Evolutionary conservation across 2,113 vertebrate species (phyloP).

Genomic region (Isichthys henryi): DNA sequence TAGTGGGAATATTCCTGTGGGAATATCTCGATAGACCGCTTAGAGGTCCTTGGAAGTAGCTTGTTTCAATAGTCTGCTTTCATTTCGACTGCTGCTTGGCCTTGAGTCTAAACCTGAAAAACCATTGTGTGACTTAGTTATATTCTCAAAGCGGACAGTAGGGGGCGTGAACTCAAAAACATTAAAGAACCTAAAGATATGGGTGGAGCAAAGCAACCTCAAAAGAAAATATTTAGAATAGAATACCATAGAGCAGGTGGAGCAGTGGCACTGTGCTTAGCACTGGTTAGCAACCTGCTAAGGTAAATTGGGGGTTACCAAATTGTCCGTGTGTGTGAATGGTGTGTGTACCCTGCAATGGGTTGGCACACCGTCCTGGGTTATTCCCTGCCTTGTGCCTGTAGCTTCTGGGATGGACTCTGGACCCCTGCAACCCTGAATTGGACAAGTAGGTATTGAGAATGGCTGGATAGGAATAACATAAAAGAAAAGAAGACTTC

Average conservation of each 20-base stretch:
- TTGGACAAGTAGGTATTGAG: neutral
- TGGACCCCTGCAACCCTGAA: neutral
- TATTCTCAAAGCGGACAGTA: neutral
- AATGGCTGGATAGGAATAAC: neutral
- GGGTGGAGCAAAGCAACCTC: neutral
- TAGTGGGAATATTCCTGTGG: too few species aligned
- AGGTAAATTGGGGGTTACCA: neutral
- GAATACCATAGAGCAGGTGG: neutral
- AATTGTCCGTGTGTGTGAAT: neutral
- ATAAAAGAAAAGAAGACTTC: neutral
- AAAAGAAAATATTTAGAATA: neutral
- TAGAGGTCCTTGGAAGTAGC: neutral
- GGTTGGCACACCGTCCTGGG: neutral
- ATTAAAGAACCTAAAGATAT: neutral
- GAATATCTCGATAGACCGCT: neutral
- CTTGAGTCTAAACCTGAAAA: neutral
- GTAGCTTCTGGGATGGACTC: neutral
- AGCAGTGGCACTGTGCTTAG: neutral
- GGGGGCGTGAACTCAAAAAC: neutral
- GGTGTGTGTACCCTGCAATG: neutral
- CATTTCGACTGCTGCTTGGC: neutral
- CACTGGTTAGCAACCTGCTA: neutral
- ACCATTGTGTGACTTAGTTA: neutral
- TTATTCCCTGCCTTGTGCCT: neutral
- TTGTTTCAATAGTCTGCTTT: neutral